Conservation (phyloP, 2,113 vertebrate genomes). For the Dicentrarchus labrax region DNA sequence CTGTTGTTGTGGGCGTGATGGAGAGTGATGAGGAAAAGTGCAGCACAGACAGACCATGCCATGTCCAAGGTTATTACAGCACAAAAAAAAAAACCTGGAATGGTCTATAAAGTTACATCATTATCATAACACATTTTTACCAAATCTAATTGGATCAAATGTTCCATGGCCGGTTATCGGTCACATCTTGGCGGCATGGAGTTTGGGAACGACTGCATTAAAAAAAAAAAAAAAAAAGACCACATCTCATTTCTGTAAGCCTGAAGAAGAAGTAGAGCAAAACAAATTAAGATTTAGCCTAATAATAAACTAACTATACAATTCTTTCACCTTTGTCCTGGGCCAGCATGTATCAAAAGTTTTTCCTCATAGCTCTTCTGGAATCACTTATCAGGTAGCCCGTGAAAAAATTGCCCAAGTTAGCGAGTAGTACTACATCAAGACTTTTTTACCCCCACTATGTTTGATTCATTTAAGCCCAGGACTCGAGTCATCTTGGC, state of each 20-base stretch:
- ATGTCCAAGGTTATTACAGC: background rate
- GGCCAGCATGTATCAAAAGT: background rate
- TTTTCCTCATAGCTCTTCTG: background rate
- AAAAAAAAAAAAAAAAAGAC: background rate
- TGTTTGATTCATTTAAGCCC: conserved; percentile 52
- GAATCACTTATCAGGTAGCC: conserved; percentile 22
- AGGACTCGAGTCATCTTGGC: conserved; percentile 24
- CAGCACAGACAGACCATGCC: background rate
- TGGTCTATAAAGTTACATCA: background rate
- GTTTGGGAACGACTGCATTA: background rate
- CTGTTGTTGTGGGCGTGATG: conserved; percentile 39
- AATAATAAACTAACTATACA: background rate
- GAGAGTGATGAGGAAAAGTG: conserved; percentile 6
- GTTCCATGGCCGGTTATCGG: no score
- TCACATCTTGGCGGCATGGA: background rate
- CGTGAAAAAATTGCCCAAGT: conserved; percentile 16
- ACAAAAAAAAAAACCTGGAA: background rate
- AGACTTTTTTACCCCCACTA: background rate
- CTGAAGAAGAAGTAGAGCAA: background rate
- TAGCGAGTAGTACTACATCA: conserved; percentile 47
- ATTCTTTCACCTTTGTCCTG: background rate
- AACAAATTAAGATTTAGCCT: background rate
- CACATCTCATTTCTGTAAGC: background rate
- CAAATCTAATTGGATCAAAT: background rate
- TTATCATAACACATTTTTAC: background rate